phyloP scores from a whole-genome alignment of 2,797 vertebrate genomes.

The Alectoris magna region DNA sequence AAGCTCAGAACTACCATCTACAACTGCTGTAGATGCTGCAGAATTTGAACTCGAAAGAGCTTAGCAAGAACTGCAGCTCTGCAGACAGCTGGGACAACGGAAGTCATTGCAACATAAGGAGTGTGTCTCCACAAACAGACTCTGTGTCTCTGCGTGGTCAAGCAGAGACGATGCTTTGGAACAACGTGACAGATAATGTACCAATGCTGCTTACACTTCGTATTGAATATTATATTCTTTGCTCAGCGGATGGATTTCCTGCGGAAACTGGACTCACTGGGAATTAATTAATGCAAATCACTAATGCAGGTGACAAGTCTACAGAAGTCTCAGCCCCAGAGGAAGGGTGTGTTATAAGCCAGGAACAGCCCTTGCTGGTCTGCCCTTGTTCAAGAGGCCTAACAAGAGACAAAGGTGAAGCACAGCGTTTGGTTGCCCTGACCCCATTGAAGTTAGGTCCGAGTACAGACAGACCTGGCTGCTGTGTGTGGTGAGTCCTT shows the following conservation, averaged over 20 bases:
- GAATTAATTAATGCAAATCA: constrained; percentile 39
- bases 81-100: background rate
- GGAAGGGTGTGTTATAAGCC: constrained; percentile 49
- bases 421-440: background rate
- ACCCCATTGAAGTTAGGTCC: background rate
- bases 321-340: constrained; percentile 29
- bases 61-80: background rate
- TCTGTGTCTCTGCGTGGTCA: background rate
- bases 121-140: background rate
- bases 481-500: background rate
- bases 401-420: background rate
- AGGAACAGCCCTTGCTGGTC: constrained; percentile 20
- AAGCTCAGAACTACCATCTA: background rate
- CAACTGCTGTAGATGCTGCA: background rate
- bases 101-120: background rate
- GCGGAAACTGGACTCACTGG: background rate
- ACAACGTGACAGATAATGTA: background rate
- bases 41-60: background rate
- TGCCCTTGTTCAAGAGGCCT: background rate
- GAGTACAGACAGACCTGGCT: background rate
- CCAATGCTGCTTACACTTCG: background rate
- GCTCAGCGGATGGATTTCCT: constrained; percentile 28
- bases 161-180: background rate
- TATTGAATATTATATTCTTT: background rate
- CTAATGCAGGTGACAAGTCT: constrained; percentile 16